phyloP scores from a whole-genome alignment of 2,113 vertebrate genomes.

The Vulpes lagopus region DNA sequence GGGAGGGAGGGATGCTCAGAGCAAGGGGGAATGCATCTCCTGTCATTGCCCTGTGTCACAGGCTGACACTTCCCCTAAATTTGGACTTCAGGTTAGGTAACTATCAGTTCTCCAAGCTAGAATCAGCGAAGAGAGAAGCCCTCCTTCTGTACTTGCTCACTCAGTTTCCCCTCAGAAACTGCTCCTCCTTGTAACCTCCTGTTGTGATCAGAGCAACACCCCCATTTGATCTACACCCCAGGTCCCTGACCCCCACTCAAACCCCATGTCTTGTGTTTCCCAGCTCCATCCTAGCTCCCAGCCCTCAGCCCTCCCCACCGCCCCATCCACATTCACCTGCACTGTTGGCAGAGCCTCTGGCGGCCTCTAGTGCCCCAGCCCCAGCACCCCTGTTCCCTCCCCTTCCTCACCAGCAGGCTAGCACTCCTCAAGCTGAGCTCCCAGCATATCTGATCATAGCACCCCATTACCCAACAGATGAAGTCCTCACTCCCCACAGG shows the following conservation, averaged over 20 bases:
- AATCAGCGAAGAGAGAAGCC: not conserved
- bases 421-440: too few relatives aligned
- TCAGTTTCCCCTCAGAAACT: not conserved
- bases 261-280: not conserved
- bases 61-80: not conserved
- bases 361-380: not conserved
- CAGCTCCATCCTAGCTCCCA: not conserved
- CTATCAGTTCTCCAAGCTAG: too few relatives aligned
- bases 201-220: not conserved
- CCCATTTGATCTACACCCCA: rapidly evolving
- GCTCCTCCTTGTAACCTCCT: not conserved
- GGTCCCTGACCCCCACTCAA: not conserved
- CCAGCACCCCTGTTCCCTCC: too few relatives aligned
- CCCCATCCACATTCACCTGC: not conserved
- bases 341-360: not conserved
- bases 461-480: not conserved
- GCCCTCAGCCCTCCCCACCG: not conserved
- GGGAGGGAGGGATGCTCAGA: not conserved
- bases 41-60: rapidly evolving
- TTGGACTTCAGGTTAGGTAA: not conserved
- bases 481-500: not conserved
- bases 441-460: rapidly evolving
- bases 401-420: not conserved
- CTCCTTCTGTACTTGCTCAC: not conserved
- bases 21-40: rapidly evolving